These are phyloP conservation scores for Hemaris fuciformis DNA, from an alignment of 2,888 invertebrate genomes.

Conservation along the genomic window DNA sequence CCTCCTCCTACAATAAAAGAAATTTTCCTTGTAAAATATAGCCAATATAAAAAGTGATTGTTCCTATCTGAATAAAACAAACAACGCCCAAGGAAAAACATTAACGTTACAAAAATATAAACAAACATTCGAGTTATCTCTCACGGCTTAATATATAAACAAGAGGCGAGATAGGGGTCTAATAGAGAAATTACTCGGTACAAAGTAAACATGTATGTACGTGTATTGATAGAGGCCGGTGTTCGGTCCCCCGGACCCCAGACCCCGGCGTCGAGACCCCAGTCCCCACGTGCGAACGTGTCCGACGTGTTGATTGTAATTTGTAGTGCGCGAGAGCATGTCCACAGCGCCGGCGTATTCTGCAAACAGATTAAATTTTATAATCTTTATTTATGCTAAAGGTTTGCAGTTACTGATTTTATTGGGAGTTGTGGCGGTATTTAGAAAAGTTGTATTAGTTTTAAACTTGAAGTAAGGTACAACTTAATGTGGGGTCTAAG, in stretches of 20 bases:
- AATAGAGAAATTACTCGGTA: constrained; percentile 77
- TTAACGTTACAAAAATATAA: not conserved
- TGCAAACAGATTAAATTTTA: constrained; percentile 27
- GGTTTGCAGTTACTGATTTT: not conserved
- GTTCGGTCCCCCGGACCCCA: not conserved
- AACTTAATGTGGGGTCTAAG: too few species aligned
- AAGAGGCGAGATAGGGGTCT: constrained; percentile 22
- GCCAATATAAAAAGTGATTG: too few species aligned
- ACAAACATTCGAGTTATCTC: constrained; percentile 10
- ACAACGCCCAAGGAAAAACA: not conserved
- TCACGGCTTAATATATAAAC: constrained; percentile 8
- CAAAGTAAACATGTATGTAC: constrained; percentile 63
- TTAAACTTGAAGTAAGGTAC: too few species aligned
- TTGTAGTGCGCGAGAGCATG: constrained; percentile 75
- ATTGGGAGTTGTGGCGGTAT: not conserved
- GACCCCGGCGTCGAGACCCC: constrained; percentile 18
- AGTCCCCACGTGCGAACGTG: constrained; percentile 75
- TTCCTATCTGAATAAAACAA: too few species aligned
- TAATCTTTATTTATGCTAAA: not conserved
- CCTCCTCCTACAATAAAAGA: too few species aligned
- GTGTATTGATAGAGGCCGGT: constrained; percentile 57
- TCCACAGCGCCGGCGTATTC: constrained; percentile 50
- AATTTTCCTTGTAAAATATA: too few species aligned
- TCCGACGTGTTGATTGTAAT: constrained; percentile 78
- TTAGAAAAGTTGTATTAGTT: too few species aligned